phyloP scores from a whole-genome alignment of 2,113 vertebrate genomes.

The Dromas ardeola region DNA sequence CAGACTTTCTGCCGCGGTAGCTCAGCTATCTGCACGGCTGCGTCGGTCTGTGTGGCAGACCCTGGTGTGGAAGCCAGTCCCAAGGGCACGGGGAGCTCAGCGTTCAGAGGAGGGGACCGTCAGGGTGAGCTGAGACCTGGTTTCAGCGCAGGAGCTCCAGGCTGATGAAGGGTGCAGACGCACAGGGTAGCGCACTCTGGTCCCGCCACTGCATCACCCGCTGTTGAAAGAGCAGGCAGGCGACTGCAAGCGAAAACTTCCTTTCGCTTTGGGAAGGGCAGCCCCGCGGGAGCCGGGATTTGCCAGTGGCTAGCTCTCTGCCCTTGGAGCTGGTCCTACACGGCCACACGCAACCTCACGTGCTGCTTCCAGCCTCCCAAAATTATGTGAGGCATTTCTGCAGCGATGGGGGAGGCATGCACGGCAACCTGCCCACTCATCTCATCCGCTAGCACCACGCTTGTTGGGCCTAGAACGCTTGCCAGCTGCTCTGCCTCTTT shows the following conservation, averaged over 20 bases:
- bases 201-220: not conserved
- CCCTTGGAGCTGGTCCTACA: not conserved
- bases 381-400: not conserved
- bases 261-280: not conserved
- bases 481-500: not conserved
- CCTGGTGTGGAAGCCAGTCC: not conserved
- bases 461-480: not conserved
- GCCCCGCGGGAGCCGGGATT: not conserved
- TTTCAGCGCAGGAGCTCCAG: not conserved
- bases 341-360: not conserved
- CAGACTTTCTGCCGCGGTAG: not conserved
- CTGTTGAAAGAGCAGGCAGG: not conserved
- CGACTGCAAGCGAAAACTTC: not conserved
- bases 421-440: not conserved
- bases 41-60: not conserved
- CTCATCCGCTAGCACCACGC: not conserved
- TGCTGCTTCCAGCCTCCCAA: not conserved
- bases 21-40: not conserved
- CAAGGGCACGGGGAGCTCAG: not conserved
- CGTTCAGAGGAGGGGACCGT: not conserved
- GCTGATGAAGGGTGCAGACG: fast-evolving
- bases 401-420: not conserved
- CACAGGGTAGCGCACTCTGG: not conserved
- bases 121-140: not conserved
- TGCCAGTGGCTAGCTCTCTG: not conserved